Conservation (phyloP, 1,140 invertebrate species). For the Rhyzopertha dominica region DNA sequence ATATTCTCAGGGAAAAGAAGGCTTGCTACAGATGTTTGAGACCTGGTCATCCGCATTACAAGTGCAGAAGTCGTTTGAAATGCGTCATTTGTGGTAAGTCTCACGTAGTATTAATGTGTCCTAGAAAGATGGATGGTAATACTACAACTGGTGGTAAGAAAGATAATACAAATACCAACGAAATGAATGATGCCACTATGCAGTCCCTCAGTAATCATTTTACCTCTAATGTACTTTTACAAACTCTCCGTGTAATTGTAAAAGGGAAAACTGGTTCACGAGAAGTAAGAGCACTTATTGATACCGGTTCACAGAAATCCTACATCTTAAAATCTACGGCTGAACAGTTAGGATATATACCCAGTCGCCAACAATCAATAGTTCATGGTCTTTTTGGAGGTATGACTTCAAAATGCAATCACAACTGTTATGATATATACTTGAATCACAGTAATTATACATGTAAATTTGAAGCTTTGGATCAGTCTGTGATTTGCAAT, state of each 20-base stretch:
- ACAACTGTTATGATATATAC: slow-evolving; percentile 9
- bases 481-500: slow-evolving; percentile 12
- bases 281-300: slow-evolving; percentile 11
- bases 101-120: no score
- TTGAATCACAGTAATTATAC: slow-evolving; percentile 4
- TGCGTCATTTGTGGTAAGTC: no score
- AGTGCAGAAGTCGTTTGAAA: no score
- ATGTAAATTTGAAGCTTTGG: slow-evolving; percentile 15
- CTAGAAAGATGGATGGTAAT: no score
- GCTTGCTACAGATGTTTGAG: no score
- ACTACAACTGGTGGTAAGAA: no score
- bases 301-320: slow-evolving; percentile 12
- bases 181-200: no score
- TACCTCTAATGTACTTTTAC: slow-evolving; percentile 7
- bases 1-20: no score
- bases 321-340: slow-evolving; percentile 12
- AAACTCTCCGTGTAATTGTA: slow-evolving; percentile 5
- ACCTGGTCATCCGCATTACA: no score
- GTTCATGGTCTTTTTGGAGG: slow-evolving; percentile 10
- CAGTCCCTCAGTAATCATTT: no score
- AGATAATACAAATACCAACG: no score
- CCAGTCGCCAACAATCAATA: slow-evolving; percentile 4
- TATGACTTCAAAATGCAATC: not conserved
- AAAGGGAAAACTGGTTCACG: slow-evolving; percentile 13
- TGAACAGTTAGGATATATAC: not conserved